Conservation (phyloP, 2,113 vertebrate genomes). For the Aplodontia rufa region DNA sequence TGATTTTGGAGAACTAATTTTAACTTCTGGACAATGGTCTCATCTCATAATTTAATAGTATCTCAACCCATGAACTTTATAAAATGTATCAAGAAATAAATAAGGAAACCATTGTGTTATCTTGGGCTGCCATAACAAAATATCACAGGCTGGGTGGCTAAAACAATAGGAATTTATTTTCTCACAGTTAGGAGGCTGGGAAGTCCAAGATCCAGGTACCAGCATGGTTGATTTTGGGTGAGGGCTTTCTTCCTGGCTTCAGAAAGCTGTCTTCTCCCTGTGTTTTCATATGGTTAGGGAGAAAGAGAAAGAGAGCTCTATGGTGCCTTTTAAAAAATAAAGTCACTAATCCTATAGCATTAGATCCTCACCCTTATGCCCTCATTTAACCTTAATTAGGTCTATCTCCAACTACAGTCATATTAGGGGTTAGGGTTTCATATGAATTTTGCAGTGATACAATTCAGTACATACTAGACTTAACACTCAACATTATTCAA, state of each 20-base stretch:
- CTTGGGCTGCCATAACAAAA: conserved; percentile 37
- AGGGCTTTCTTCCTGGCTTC: neutral
- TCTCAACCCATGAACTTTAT: conserved; percentile 20
- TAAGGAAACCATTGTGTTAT: conserved; percentile 14
- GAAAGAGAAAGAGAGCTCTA: no score
- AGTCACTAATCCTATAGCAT: neutral
- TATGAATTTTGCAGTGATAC: neutral
- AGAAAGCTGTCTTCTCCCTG: neutral
- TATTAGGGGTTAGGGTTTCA: neutral
- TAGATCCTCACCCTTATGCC: neutral
- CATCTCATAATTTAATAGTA: conserved; percentile 16
- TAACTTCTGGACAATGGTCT: conserved; percentile 24
- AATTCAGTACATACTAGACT: neutral
- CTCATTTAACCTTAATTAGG: neutral
- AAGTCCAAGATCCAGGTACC: neutral
- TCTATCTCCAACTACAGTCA: conserved; percentile 10
- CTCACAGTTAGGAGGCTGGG: neutral
- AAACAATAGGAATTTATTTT: neutral
- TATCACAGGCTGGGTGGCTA: neutral
- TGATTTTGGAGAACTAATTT: conserved; percentile 29
- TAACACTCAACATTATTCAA: conserved; percentile 35
- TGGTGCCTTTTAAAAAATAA: neutral
- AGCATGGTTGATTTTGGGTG: neutral
- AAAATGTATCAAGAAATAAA: conserved; percentile 26
- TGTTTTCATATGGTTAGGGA: neutral